Evolutionary conservation across 2,113 vertebrate species (phyloP), one percentile per base, ranked within the genome.

Genomic region (Saguinus midas): DNA sequence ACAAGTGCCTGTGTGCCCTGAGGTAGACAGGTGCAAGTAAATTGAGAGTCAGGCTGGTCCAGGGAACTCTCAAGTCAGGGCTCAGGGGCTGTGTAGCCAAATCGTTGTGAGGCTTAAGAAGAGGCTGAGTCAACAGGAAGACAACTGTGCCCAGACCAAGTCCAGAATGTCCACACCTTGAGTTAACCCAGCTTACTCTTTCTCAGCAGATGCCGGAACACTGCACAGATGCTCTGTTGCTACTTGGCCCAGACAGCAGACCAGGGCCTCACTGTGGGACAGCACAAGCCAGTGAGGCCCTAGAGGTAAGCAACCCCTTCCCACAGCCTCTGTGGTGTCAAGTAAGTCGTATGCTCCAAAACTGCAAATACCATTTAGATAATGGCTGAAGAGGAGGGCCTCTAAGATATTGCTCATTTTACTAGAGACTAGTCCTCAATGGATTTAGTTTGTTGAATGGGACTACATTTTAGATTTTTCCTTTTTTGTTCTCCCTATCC

Each of bases 401-500:
- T 43, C 57, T 68, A 50, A 72, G 40, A 70, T 68, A 72, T 1
- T 68, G 10, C 14, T 83, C 9, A 75, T 80, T 79, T 96, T 78
- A 91, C 17, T 25, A 18, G 17, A 79, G 35, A 75, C 14, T 66
- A 52, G 37, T n/a, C 48, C 57, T 14, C 3, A 57, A 21, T 50
- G n/a, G 2, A 57, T 90, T 81, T 83, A 70, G 45, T 37, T 94
- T 94, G n/a, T 4, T 2, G 1, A 10, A 52, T 68, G n/a, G 29
- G 29, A 70, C 18, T 11, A 48, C 58, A 85, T 11, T 96, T 40
- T 72, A 88, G 55, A 55, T 37, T 11, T 52, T 20, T 12, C 48
- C 5, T 35, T 73, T 29, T n/a, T 37, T 9, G 16, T 35, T 1
- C 1, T 68, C 48, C 25, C 8, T 52, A 3, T 1, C 2, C 29